These are phyloP conservation scores for Diabrotica balteata DNA, from an alignment of 2,888 invertebrate species.

Conservation along the genomic window DNA sequence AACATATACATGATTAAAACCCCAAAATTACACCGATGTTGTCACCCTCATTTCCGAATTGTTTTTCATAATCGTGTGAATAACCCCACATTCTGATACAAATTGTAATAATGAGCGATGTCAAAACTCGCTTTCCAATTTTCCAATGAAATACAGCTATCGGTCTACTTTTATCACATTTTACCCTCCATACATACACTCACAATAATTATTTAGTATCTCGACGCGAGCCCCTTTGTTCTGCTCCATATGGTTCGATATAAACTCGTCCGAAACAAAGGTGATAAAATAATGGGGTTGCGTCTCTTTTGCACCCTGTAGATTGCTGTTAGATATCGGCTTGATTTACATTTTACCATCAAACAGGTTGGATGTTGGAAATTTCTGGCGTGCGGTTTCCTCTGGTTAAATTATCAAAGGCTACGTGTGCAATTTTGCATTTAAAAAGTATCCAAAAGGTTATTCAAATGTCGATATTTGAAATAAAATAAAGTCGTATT, in stretches of 20 bases:
- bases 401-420: too few species aligned
- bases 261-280: constrained; percentile 29
- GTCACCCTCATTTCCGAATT: too few species aligned
- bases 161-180: constrained; percentile 28
- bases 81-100: too few species aligned
- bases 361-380: constrained; percentile 12
- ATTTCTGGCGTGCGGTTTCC: neutral
- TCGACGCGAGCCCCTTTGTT: constrained; percentile 12
- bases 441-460: too few species aligned
- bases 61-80: too few species aligned
- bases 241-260: neutral
- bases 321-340: constrained; percentile 8
- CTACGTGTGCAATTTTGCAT: too few species aligned
- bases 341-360: constrained; percentile 16
- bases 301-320: constrained; percentile 6
- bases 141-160: neutral
- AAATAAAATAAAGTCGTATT: too few species aligned
- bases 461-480: too few species aligned
- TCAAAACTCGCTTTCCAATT: neutral
- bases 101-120: too few species aligned
- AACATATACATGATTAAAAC: too few species aligned
- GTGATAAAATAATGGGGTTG: constrained; percentile 31
- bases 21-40: too few species aligned
- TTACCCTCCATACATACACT: constrained; percentile 17
- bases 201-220: constrained; percentile 25